Percentiles rank a stretch among this genome's conserved stretches.
These are phyloP conservation scores for Nysson spinosus DNA, from an alignment of 2,888 invertebrate genomes.

Conservation along the genomic window DNA sequence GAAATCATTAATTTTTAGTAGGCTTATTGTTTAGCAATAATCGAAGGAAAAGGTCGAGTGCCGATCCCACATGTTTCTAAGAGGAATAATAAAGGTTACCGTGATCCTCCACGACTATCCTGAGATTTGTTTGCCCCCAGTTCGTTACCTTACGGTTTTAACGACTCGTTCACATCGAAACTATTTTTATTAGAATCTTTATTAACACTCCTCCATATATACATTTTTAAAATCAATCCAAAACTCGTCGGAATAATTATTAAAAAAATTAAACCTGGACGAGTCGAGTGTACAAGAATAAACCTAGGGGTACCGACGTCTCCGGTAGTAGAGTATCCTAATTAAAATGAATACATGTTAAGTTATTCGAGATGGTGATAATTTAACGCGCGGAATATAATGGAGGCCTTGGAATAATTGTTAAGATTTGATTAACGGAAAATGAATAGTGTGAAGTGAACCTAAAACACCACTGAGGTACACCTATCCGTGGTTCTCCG, in stretches of 20 bases:
- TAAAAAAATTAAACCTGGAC: too few relatives aligned
- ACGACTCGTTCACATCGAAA: constrained; percentile 28
- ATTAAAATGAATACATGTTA: too few relatives aligned
- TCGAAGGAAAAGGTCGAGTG: constrained; percentile 48
- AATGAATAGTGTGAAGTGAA: constrained; percentile 39
- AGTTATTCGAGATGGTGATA: too few relatives aligned
- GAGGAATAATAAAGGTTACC: constrained; percentile 59
- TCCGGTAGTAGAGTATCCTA: too few relatives aligned
- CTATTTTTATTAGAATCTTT: too few relatives aligned
- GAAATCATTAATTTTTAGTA: constrained; percentile 8
- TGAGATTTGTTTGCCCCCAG: constrained; percentile 33
- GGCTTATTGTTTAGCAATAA: constrained; percentile 28
- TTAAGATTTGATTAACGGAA: background rate
- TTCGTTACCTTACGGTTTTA: constrained; percentile 32
- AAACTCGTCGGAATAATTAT: too few relatives aligned
- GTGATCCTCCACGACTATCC: constrained; percentile 34
- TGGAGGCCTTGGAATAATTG: too few relatives aligned
- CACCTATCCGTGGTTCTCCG: constrained; percentile 58
- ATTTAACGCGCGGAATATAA: too few relatives aligned
- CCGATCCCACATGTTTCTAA: constrained; percentile 34
- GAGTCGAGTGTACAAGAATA: too few relatives aligned
- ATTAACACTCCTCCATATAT: too few relatives aligned
- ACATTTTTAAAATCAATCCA: too few relatives aligned
- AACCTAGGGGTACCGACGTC: too few relatives aligned
- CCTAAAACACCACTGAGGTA: constrained; percentile 55